Conservation (phyloP, 1,140 invertebrate species). For the Phocides pigmalion region DNA sequence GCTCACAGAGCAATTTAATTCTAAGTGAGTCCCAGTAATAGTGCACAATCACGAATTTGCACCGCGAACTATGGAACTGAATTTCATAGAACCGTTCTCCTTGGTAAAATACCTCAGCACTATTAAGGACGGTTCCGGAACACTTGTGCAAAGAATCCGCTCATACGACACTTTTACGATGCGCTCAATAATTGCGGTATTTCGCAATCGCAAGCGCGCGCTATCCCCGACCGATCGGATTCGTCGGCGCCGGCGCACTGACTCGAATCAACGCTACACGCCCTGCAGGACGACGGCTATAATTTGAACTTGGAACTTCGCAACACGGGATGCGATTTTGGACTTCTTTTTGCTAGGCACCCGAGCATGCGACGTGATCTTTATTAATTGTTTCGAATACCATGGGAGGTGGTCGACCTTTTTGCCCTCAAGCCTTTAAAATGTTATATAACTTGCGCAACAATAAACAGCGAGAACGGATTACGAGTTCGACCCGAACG, state of each 20-base stretch:
- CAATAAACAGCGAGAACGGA: constrained; percentile 3
- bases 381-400: constrained; percentile 61
- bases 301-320: constrained; percentile 60
- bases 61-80: constrained; percentile 15
- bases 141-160: constrained; percentile 40
- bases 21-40: constrained; percentile 39
- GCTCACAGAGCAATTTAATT: constrained; percentile 40
- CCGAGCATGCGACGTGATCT: constrained; percentile 36
- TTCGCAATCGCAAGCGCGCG: constrained; percentile 45
- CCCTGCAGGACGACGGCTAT: constrained; percentile 55
- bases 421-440: constrained; percentile 19
- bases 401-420: constrained; percentile 53
- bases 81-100: constrained; percentile 3
- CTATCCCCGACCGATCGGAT: constrained; percentile 59
- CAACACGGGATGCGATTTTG: constrained; percentile 52
- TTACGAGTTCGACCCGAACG: background rate
- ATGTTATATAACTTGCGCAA: constrained; percentile 32
- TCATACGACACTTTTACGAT: constrained; percentile 32
- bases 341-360: constrained; percentile 54
- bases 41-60: constrained; percentile 42
- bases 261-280: constrained; percentile 40
- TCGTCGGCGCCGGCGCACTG: constrained; percentile 66
- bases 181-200: constrained; percentile 44
- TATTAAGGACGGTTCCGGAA: constrained; percentile 25
- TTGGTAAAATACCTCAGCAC: constrained; percentile 30